Conservation (phyloP, 2,113 vertebrate species). For the Vulpes vulpes region DNA sequence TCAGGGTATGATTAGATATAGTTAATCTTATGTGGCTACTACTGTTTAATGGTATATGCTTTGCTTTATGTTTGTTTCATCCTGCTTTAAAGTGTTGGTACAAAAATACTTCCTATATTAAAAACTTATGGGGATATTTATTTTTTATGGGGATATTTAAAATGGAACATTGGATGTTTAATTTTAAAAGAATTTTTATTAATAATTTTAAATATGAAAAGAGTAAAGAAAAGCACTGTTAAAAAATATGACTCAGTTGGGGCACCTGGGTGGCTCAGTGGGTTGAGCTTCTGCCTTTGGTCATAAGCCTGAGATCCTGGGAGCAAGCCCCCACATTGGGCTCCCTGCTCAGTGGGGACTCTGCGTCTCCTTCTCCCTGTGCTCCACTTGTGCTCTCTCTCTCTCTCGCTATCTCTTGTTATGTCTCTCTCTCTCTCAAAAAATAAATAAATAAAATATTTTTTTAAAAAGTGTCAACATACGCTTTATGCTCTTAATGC, state of each 20-base stretch:
- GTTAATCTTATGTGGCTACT: not conserved
- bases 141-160: not conserved
- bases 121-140: not conserved
- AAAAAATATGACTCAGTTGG: not conserved
- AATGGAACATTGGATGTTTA: not conserved
- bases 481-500: not conserved
- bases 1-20: not conserved
- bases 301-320: too few relatives aligned
- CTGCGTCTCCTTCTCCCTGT: too few relatives aligned
- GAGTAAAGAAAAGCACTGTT: not conserved
- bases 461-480: not conserved
- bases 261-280: too few relatives aligned
- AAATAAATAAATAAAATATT: too few relatives aligned
- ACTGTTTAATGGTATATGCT: not conserved
- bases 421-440: too few relatives aligned
- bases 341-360: too few relatives aligned
- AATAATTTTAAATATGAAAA: not conserved
- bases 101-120: not conserved
- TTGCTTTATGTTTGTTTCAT: not conserved
- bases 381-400: too few relatives aligned
- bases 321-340: too few relatives aligned
- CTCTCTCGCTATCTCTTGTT: too few relatives aligned
- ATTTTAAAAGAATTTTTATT: not conserved
- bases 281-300: too few relatives aligned
- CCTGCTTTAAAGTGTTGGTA: not conserved